These are phyloP conservation scores for Pogoniulus pusillus DNA, from an alignment of 2,797 vertebrate species.

Conservation along the genomic window DNA sequence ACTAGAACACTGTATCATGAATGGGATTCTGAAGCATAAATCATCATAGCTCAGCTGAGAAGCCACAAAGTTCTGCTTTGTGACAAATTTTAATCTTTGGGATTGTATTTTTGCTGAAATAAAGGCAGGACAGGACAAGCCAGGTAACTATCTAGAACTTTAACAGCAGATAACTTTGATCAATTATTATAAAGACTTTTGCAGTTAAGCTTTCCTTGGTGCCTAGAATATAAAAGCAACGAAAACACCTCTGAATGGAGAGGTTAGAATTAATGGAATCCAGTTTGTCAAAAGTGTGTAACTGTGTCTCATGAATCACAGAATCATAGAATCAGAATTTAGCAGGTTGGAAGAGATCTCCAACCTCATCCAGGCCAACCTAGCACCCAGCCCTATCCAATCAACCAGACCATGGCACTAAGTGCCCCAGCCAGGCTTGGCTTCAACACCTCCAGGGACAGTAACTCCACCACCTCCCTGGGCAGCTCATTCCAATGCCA, in stretches of 20 bases:
- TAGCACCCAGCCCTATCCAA: no score
- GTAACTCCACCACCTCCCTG: no score
- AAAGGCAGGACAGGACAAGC: background rate
- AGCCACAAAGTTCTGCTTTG: background rate
- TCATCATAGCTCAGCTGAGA: background rate
- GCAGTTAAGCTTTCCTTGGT: background rate
- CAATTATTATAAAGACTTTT: background rate
- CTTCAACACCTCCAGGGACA: no score
- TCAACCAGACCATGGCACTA: no score
- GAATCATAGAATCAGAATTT: no score
- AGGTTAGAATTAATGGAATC: constrained; percentile 39
- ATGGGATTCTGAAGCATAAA: background rate
- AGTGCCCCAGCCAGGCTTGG: no score
- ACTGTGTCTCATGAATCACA: background rate
- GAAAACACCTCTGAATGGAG: background rate
- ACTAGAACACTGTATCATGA: background rate
- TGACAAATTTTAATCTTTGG: background rate
- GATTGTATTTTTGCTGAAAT: background rate
- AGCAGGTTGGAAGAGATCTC: no score
- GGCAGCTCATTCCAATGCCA: no score
- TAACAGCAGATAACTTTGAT: background rate
- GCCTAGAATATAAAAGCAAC: background rate
- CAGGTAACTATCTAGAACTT: background rate
- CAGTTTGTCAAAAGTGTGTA: background rate
- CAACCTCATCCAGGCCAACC: no score